phyloP scores from a whole-genome alignment of 2,888 invertebrate genomes.

The Rotaria sp. region DNA sequence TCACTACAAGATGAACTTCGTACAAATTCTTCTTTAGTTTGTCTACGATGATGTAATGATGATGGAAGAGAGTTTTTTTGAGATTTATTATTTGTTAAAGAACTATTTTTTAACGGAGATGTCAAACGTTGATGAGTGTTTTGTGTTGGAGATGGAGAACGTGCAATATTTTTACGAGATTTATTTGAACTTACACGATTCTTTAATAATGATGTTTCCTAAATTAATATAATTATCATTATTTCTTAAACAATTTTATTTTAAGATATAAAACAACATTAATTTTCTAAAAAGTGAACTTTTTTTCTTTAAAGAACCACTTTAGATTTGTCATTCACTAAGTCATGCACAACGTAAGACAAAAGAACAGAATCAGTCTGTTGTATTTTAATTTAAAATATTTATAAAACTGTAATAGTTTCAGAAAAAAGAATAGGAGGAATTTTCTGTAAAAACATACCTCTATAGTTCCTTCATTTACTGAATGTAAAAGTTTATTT shows the following conservation, averaged over 20 bases:
- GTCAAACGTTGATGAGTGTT: background rate
- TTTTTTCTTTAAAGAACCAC: background rate
- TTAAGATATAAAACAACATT: background rate
- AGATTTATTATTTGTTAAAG: background rate
- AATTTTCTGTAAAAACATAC: background rate
- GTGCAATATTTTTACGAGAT: background rate
- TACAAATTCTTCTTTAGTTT: background rate
- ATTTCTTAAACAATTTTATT: no score
- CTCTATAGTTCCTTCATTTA: background rate
- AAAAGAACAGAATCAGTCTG: background rate
- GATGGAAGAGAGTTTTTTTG: background rate
- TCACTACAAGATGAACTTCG: conserved; percentile 22
- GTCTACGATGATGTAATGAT: background rate
- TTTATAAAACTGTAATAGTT: no score
- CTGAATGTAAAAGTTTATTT: background rate
- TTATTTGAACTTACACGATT: background rate
- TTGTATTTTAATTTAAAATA: no score
- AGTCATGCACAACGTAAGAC: background rate
- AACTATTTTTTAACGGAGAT: background rate
- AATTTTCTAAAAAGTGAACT: background rate
- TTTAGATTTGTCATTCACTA: background rate
- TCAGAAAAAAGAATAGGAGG: no score
- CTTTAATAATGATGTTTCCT: background rate
- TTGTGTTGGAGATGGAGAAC: background rate
- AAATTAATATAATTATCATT: background rate